These are phyloP conservation scores for Linhomoeus sp. DNA, from an alignment of 2,888 invertebrate genomes.

Conservation along the genomic window DNA sequence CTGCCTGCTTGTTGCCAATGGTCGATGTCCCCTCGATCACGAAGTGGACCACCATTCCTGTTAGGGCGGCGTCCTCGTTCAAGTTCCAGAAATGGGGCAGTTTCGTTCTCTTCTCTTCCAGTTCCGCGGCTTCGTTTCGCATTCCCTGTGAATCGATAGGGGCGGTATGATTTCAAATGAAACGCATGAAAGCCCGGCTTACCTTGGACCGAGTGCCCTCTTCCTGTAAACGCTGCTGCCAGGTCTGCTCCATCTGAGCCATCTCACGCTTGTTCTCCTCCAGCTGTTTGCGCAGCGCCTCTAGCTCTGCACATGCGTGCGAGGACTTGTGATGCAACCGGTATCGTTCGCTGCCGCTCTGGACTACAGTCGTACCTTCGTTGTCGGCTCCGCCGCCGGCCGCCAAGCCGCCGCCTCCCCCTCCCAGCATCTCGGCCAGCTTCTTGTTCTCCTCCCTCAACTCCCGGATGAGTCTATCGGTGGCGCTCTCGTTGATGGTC, in stretches of 20 bases:
- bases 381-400: slow-evolving; percentile 10
- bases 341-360: neutral
- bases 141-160: neutral
- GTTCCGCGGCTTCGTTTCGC: slow-evolving; percentile 2
- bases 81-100: slow-evolving; percentile 38
- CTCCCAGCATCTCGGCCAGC: slow-evolving; percentile 30
- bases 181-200: too few relatives aligned
- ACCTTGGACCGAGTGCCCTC: slow-evolving; percentile 13
- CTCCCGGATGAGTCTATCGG: slow-evolving; percentile 37
- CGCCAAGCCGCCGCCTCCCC: slow-evolving; percentile 11
- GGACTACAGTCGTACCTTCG: slow-evolving; percentile 2
- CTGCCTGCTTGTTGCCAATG: slow-evolving; percentile 26
- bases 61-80: slow-evolving; percentile 38
- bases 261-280: slow-evolving; percentile 35
- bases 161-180: too few relatives aligned
- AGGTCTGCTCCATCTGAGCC: slow-evolving; percentile 35
- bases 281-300: slow-evolving; percentile 20
- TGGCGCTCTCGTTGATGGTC: slow-evolving; percentile 39
- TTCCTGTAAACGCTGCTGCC: slow-evolving; percentile 25
- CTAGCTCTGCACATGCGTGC: slow-evolving; percentile 14
- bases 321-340: too few relatives aligned
- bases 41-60: slow-evolving; percentile 36
- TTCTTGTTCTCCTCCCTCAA: slow-evolving; percentile 38
- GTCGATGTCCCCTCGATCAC: slow-evolving; percentile 30
- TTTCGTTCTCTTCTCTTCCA: slow-evolving; percentile 28